phyloP scores from a whole-genome alignment of 2,113 vertebrate species.

The Coptodon bakossiorum region DNA sequence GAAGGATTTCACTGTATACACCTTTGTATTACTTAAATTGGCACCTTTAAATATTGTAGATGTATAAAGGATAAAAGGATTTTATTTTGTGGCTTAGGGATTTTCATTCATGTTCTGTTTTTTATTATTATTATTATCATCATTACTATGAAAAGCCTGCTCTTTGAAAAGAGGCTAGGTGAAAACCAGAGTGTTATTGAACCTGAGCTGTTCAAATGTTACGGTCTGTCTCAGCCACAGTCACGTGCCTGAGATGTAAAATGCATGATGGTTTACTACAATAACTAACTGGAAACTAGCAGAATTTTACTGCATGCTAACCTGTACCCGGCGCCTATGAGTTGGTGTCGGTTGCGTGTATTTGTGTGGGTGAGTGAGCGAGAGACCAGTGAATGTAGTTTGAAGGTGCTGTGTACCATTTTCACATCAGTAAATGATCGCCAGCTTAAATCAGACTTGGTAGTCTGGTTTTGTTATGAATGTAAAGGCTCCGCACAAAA shows the following conservation, averaged over 20 bases:
- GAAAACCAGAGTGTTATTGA: neutral
- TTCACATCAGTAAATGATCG: neutral
- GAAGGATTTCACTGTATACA: neutral
- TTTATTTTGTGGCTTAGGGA: neutral
- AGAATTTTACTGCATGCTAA: slow-evolving; percentile 35
- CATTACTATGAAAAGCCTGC: neutral
- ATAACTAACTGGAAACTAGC: neutral
- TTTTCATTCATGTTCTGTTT: neutral
- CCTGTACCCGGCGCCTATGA: slow-evolving; percentile 16
- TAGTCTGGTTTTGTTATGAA: neutral
- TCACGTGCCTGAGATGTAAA: neutral
- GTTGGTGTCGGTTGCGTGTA: slow-evolving; percentile 8
- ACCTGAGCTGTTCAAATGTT: neutral
- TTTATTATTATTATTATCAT: neutral
- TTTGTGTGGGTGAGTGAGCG: neutral
- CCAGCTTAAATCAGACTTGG: neutral
- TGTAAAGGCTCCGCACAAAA: neutral
- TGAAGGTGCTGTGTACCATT: slow-evolving; percentile 21
- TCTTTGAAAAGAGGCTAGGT: neutral
- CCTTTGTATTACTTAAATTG: neutral
- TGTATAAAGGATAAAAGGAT: neutral
- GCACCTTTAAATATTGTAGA: neutral
- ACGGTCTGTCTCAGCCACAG: neutral
- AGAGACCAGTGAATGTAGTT: slow-evolving; percentile 35
- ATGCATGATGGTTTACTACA: slow-evolving; percentile 44